These are phyloP conservation scores for Agrotis clavis DNA, from an alignment of 2,888 invertebrate genomes.

Conservation along the genomic window DNA sequence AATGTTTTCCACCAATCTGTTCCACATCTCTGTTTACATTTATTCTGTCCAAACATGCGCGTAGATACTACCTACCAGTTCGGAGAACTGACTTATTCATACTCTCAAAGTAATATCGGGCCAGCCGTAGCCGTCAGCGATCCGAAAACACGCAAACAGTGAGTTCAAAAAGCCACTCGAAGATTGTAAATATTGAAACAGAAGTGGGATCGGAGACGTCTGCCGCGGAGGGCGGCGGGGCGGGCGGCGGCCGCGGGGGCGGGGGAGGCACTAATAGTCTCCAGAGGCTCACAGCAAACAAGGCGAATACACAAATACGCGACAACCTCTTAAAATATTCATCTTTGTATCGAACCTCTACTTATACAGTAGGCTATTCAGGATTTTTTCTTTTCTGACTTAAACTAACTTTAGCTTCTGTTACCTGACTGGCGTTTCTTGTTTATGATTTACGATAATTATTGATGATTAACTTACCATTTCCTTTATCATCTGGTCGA, in stretches of 20 bases:
- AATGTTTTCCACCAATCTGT: constrained; percentile 74
- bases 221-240: constrained; percentile 73
- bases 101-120: constrained; percentile 88
- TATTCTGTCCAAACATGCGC: constrained; percentile 81
- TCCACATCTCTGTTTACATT: constrained; percentile 75
- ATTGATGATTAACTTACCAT: constrained; percentile 91
- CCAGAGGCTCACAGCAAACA: constrained; percentile 90
- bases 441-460: no score
- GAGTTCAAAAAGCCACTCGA: constrained; percentile 91
- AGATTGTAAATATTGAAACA: constrained; percentile 91
- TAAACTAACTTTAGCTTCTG: constrained; percentile 31
- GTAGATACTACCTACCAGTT: constrained; percentile 80
- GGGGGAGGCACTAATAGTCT: constrained; percentile 87
- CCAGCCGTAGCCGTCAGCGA: constrained; percentile 88
- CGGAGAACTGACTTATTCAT: constrained; percentile 88
- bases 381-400: constrained; percentile 32
- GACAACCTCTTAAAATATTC: constrained; percentile 86
- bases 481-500: constrained; percentile 94
- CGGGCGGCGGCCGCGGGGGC: constrained; percentile 51
- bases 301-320: constrained; percentile 83
- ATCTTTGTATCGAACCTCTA: constrained; percentile 81
- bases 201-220: constrained; percentile 90
- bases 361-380: constrained; percentile 66
- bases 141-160: constrained; percentile 91
- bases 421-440: constrained; percentile 27